Percentiles rank a stretch among this genome's conserved stretches.
phyloP scores from a whole-genome alignment of 1,140 invertebrate species.

The Drosophila parvula region DNA sequence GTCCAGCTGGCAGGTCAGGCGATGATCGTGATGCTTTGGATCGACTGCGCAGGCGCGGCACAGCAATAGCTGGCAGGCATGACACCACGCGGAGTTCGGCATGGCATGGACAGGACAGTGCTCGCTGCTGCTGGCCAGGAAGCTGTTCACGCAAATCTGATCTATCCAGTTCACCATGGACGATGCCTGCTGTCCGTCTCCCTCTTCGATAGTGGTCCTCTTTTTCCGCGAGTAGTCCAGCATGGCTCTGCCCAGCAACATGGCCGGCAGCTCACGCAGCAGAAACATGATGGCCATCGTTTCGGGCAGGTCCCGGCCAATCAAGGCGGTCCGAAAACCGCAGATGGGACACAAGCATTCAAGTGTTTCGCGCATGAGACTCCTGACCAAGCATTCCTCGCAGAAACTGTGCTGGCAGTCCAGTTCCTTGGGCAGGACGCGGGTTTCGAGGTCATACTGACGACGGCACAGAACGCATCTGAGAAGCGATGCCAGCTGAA shows the following conservation, averaged over 20 bases:
- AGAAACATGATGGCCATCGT: slow-evolving; percentile 87
- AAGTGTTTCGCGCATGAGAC: slow-evolving; percentile 85
- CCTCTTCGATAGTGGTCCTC: slow-evolving; percentile 6
- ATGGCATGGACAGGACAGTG: slow-evolving; percentile 90
- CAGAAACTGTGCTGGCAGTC: slow-evolving; percentile 91
- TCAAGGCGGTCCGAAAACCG: slow-evolving; percentile 87
- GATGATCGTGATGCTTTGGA: slow-evolving; percentile 87
- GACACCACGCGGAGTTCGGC: slow-evolving; percentile 90
- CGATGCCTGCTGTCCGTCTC: not conserved
- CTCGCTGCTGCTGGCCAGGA: slow-evolving; percentile 79
- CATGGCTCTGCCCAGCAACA: slow-evolving; percentile 35
- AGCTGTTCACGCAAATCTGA: slow-evolving; percentile 28
- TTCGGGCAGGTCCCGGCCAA: slow-evolving; percentile 87
- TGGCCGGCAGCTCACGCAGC: slow-evolving; percentile 30
- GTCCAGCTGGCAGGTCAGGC: slow-evolving; percentile 88
- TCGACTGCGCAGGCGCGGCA: slow-evolving; percentile 89
- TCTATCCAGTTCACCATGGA: slow-evolving; percentile 19
- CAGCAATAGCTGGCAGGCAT: slow-evolving; percentile 87
- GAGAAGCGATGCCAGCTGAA: slow-evolving; percentile 89
- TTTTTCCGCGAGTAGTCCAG: not conserved
- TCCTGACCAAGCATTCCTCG: slow-evolving; percentile 87
- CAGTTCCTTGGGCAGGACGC: slow-evolving; percentile 88
- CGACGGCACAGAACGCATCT: slow-evolving; percentile 88
- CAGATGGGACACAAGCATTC: slow-evolving; percentile 88
- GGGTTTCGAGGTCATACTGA: slow-evolving; percentile 88